Base-by-base conservation (phyloP, 2,888 invertebrate genomes). In the Colostygia pectinataria region DNA sequence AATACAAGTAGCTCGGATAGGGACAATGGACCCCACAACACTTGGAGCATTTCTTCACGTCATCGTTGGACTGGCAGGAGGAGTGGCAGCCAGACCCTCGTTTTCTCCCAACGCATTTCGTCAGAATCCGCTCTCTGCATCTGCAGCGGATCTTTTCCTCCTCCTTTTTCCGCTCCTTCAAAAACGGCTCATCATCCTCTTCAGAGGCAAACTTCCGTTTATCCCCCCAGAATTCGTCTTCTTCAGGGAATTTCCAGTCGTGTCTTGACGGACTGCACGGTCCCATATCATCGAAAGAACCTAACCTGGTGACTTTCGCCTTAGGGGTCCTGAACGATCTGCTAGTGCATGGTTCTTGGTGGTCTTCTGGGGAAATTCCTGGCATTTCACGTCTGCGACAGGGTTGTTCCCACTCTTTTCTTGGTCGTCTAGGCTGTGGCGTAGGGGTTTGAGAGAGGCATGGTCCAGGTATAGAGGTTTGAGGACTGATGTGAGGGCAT, bases 11-110 rank as follows among this genome's bases (percentile, higher is more conserved):
- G 36, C 74, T 76, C 0, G 80, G 80, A 36, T 68, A 66, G 0
- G 80, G 79, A 47, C 80, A 79, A 9, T 63, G 64, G 0, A 55
- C 39, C 1, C 74, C 75, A 48, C 70, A 70, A 27, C 76, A 75
- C 38, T 68, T 74, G 0, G 67, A 32, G 29, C 74, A 75, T 1
- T 38, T 55, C 6, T 57, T 61, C 40, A 66, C 42, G 1, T 55
- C 58, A 4, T 56, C 42, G 14, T 9, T 41, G 1, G 29, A 13
- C 33, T 36, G 47, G 24, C 33, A 31, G 13, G 14, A 20, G 2
- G 25, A 15, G 6, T 31, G 47, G 14, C 33, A 41, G 0, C 37
- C 47, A 4, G 6, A 36, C 5, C 23, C 28, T 15, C 38, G 45
- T 8, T 33, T 46, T 36, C 52, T 55, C 4, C 48, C 44, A 8